Base-by-base conservation (phyloP, 1,140 invertebrate genomes). In the Cotesia glomerata region DNA sequence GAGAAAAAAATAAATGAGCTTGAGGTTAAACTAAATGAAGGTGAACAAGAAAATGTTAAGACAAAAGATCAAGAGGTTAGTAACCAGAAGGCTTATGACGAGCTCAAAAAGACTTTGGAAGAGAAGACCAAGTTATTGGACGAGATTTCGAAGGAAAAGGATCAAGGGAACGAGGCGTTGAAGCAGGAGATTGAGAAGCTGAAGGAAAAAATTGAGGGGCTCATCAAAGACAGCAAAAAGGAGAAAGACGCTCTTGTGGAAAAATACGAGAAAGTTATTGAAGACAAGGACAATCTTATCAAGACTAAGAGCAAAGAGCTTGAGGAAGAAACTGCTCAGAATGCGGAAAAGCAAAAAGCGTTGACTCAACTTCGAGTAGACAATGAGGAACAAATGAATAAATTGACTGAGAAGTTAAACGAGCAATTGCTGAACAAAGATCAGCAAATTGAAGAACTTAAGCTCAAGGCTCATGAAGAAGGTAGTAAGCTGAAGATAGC, bases 301-400 rank as follows among this genome's bases (percentile, higher is more conserved):
- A 78, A 82, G 71, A 5, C 34, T 9, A 81, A 81, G 62, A 66
- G 74, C 0, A 74, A 79, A 4, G 84, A 88, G 70, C 45, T 88
- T 1, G 79, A 83, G 34, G 69, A 73, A 8, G 79, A 86, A 70
- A 76, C 77, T 0, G 73, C 77, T 26, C 84, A 83, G 54, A 67
- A 77, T 64, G 74, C 72, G 5, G 74, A 79, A 16, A 61, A 51
- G 2, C 78, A 84, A 8, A 69, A 73, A n/a, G 75, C 58, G 67
- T 35, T 85, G 5, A 80, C 82, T 13, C 67, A 80, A 69, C 18
- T 84, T 13, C 82, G 80, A 72, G 73, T 70, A 54, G 87, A 89
- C 79, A 89, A 88, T 79, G 81, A 87, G 63, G 85, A 88, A 2
- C 87, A 88, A 81, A 84, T 91, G 18, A 74, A 82, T 65, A 84